These are phyloP conservation scores for Penaeus monodon DNA, from an alignment of 2,888 invertebrate species.

Conservation along the genomic window DNA sequence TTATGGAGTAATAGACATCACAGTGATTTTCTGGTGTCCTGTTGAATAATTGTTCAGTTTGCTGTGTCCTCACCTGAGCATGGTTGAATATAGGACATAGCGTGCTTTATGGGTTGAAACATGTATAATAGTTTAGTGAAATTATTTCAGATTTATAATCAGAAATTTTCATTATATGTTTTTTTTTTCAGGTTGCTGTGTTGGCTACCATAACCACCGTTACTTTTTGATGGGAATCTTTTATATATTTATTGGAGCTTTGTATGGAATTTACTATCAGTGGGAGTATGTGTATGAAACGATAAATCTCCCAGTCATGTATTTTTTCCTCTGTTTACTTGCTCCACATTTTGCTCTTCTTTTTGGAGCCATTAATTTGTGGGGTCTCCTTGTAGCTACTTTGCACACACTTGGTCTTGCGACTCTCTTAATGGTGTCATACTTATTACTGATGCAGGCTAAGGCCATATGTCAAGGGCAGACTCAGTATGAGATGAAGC, in stretches of 20 bases:
- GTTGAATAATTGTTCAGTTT: too few species aligned
- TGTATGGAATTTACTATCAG: slow-evolving; percentile 69
- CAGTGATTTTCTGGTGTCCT: too few species aligned
- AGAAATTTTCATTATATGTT: too few species aligned
- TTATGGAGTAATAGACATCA: too few species aligned
- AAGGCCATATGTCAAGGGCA: slow-evolving; percentile 42
- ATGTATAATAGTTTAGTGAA: too few species aligned
- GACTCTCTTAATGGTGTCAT: slow-evolving; percentile 21
- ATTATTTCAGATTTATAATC: too few species aligned
- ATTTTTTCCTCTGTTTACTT: slow-evolving; percentile 64
- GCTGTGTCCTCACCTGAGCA: too few species aligned
- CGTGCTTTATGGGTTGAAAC: too few species aligned
- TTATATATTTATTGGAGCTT: slow-evolving; percentile 76
- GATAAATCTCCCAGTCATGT: slow-evolving; percentile 63
- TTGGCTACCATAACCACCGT: slow-evolving; percentile 83
- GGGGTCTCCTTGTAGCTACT: slow-evolving; percentile 66
- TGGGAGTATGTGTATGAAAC: slow-evolving; percentile 65
- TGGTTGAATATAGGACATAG: too few species aligned
- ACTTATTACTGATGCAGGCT: slow-evolving; percentile 30
- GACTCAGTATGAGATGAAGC: slow-evolving; percentile 52
- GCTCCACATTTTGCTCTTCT: slow-evolving; percentile 67
- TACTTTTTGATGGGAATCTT: slow-evolving; percentile 80
- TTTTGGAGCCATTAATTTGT: slow-evolving; percentile 66
- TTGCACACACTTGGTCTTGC: slow-evolving; percentile 36
- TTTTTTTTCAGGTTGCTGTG: slow-evolving; percentile 80